Evolutionary conservation across 2,113 vertebrate species (phyloP), one percentile per base, ranked within the genome.

Genomic region (Bubalus kerabau): DNA sequence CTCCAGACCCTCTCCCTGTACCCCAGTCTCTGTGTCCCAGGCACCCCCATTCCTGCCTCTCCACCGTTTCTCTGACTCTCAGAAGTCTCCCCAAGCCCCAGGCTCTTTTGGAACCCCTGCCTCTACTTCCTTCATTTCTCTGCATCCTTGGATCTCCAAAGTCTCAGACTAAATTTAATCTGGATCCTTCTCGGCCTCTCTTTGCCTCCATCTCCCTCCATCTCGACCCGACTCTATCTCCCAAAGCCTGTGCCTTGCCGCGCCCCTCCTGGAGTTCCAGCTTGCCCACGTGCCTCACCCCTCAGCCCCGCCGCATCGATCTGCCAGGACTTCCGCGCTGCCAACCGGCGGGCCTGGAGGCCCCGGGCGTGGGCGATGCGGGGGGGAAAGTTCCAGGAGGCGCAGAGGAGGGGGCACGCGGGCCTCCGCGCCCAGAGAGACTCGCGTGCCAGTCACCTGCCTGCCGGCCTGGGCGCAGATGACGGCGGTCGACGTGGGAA

Each of bases 361-460:
- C 24, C 19, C 1, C 0, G 8, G 7, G 56, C 11, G 1, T 21
- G 67, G 85, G 76, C 6, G 28, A 36, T 16, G 9, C 8, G 17
- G 30, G 87, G 87, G 36, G 7, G 16, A 17, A 7, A 32, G 4
- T n/a, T 26, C 46, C 3, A 2, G 15, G 32, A 80, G 30, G 57
- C 12, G 2, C 60, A 57, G 19, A 46, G n/a, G n/a, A 91, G 23
- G 76, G 15, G 19, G 17, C 23, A 17, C 21, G 16, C 17, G 4
- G 28, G 19, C 84, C 87, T 21, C 98, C 95, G 98, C 21, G 97
- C 98, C 98, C 98, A 96, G 98, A 98, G 98, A 98, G 98, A 98
- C 99, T 99, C 99, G 99, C 99, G 99, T 99, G 99, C 99, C 99
- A 99, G 99, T 99, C 99, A 99, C 99, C 99, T 99, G 99, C 99